Percentiles rank a stretch among this genome's conserved stretches.
Conservation (phyloP, 2,797 vertebrate species). For the Pantherophis vulpinus region DNA sequence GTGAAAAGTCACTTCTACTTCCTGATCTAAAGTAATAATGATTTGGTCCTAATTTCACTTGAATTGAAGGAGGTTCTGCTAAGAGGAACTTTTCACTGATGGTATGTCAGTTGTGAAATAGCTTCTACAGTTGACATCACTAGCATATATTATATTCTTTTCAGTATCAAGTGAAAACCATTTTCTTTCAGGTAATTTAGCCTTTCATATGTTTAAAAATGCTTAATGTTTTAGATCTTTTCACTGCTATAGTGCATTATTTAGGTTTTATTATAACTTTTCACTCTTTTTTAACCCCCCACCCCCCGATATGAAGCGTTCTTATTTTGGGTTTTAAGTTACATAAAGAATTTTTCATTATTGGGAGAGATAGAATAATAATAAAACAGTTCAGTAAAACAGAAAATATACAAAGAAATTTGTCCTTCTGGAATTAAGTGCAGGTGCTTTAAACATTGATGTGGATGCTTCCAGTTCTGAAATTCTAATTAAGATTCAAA, state of each 20-base stretch:
- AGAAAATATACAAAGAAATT: not conserved
- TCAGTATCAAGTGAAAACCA: not conserved
- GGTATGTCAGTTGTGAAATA: not conserved
- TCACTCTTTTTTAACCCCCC: not conserved
- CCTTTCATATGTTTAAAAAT: not conserved
- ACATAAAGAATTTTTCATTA: not conserved
- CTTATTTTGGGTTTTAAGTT: not conserved
- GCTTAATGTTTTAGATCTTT: not conserved
- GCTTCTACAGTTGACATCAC: not conserved
- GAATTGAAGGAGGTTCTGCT: not conserved
- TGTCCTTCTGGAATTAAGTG: not conserved
- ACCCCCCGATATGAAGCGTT: too few species aligned
- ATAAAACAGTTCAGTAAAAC: not conserved
- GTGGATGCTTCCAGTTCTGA: not conserved
- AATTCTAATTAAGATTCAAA: not conserved
- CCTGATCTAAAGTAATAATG: not conserved
- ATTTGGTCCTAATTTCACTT: not conserved
- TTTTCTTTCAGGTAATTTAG: not conserved
- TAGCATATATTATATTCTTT: not conserved
- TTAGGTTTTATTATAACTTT: not conserved
- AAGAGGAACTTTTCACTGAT: not conserved
- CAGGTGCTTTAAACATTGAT: not conserved
- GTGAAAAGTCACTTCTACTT: not conserved
- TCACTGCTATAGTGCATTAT: not conserved
- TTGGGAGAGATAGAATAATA: not conserved